Evolutionary conservation across 2,888 invertebrate genomes (phyloP).

Genomic region (Xestia c-nigrum): DNA sequence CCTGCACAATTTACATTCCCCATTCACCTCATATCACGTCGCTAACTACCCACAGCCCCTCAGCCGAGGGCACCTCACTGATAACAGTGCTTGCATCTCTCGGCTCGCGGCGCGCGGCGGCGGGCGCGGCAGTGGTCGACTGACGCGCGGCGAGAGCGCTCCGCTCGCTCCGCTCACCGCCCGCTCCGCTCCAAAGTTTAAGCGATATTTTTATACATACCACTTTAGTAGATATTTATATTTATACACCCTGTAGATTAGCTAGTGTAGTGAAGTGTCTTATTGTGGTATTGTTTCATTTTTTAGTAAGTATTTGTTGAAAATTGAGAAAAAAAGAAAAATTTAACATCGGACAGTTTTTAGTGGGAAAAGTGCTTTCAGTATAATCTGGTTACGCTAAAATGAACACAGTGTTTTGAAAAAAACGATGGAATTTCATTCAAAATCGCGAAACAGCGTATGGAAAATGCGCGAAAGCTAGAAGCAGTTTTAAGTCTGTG

Average conservation of each 20-base stretch:
- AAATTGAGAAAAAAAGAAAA: background rate
- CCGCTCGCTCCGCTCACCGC: constrained; percentile 58
- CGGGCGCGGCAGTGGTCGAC: constrained; percentile 64
- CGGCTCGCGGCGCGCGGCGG: constrained; percentile 17
- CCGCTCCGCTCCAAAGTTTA: constrained; percentile 63
- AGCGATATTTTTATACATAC: constrained; percentile 66
- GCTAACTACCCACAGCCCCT: background rate
- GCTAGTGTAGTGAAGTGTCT: constrained; percentile 69
- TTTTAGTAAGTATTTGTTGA: constrained; percentile 54
- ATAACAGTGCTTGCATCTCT: constrained; percentile 24
- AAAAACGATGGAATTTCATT: constrained; percentile 1
- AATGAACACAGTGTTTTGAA: background rate
- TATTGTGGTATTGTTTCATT: constrained; percentile 68
- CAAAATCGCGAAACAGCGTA: background rate
- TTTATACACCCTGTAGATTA: constrained; percentile 69
- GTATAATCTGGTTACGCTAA: background rate
- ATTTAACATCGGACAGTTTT: constrained; percentile 22
- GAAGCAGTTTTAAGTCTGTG: background rate
- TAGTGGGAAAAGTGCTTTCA: constrained; percentile 17
- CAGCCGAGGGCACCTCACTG: constrained; percentile 26
- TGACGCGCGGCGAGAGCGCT: constrained; percentile 64
- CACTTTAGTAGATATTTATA: constrained; percentile 64
- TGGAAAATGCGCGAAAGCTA: constrained; percentile 20
- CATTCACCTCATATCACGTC: background rate
- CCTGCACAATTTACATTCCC: background rate